phyloP scores from a whole-genome alignment of 2,888 invertebrate genomes.

The Pyrrhosoma nymphula region DNA sequence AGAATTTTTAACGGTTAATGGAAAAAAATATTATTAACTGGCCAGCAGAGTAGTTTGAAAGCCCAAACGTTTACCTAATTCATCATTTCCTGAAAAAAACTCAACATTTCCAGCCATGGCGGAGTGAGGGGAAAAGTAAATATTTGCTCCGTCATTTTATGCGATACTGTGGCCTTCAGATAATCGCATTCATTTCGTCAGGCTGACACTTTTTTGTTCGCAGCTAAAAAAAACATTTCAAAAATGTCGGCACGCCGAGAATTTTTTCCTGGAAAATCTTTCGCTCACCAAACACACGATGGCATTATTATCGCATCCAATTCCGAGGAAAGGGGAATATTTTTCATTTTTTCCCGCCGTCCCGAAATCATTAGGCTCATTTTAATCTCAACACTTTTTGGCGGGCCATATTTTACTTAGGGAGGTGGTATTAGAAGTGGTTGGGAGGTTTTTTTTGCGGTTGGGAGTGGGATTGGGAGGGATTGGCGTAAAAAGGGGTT shows the following conservation, averaged over 20 bases:
- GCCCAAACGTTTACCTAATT: background rate
- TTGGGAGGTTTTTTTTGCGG: too few species aligned
- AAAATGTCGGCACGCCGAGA: background rate
- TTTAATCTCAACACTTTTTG: slow-evolving; percentile 2
- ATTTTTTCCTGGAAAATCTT: background rate
- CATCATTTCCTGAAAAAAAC: background rate
- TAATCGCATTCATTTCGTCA: slow-evolving; percentile 11
- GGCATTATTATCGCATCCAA: slow-evolving; percentile 11
- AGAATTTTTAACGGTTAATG: background rate
- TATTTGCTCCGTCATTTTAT: background rate
- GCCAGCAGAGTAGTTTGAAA: background rate
- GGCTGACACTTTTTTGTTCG: background rate
- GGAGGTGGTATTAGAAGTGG: background rate
- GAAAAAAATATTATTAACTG: background rate
- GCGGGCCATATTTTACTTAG: background rate
- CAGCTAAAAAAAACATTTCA: background rate
- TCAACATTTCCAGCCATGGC: background rate
- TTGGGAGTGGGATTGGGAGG: background rate
- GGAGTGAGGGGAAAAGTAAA: background rate
- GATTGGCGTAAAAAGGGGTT: background rate
- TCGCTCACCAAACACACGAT: background rate
- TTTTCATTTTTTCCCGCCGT: background rate
- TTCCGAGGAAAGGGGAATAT: background rate
- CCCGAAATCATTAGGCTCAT: background rate
- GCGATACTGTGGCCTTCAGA: background rate